These are phyloP conservation scores for Prostheceraeus crozeri DNA, from an alignment of 2,888 invertebrate genomes.

Conservation along the genomic window DNA sequence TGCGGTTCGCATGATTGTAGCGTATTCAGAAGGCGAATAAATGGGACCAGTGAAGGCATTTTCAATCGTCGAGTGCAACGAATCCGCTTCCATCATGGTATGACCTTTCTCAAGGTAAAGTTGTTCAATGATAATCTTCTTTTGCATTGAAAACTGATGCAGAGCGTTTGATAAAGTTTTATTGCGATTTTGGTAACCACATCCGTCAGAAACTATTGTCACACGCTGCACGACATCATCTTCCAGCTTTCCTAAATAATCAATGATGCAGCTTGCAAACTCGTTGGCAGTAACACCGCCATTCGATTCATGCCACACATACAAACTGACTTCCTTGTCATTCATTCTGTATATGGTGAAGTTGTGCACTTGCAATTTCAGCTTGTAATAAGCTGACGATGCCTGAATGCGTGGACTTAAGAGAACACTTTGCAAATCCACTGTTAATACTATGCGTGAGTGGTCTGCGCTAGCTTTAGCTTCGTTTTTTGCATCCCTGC, in stretches of 20 bases:
- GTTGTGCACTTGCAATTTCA: constrained; percentile 1
- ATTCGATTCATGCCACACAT: background rate
- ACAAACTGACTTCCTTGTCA: constrained; percentile 14
- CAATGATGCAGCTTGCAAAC: background rate
- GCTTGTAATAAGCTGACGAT: background rate
- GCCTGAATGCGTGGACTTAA: background rate
- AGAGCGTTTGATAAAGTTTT: background rate
- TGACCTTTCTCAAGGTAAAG: constrained; percentile 18
- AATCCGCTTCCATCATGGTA: constrained; percentile 18
- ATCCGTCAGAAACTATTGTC: too few species aligned
- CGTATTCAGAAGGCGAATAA: background rate
- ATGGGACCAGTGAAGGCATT: background rate
- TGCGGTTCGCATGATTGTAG: background rate
- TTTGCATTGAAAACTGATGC: background rate
- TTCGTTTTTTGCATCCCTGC: too few species aligned
- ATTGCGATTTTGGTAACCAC: constrained; percentile 14
- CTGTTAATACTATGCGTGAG: background rate
- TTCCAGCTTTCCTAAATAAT: too few species aligned
- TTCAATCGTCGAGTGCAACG: background rate
- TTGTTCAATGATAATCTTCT: background rate
- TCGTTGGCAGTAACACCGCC: background rate
- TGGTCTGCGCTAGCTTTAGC: too few species aligned
- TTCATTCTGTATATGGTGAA: background rate
- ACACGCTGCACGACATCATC: too few species aligned
- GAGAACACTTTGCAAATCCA: constrained; percentile 2